Evolutionary conservation across 2,797 vertebrate species (phyloP).

Genomic region (Notoglanidium macrostoma): DNA sequence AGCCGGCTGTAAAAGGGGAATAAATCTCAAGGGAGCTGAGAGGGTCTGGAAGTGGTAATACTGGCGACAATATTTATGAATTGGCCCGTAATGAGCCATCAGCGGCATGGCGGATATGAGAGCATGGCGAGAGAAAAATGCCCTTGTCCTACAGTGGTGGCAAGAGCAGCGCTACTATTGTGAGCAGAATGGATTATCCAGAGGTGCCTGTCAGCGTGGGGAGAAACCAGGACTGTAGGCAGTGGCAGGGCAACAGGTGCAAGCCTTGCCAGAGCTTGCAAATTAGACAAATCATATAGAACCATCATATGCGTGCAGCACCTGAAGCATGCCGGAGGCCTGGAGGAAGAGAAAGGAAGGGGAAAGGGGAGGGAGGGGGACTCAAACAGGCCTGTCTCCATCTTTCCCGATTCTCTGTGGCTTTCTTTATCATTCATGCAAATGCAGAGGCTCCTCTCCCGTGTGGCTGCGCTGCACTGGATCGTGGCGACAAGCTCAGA

Average conservation of each 20-base stretch:
- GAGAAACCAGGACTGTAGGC: constrained; percentile 70
- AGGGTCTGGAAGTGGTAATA: constrained; percentile 59
- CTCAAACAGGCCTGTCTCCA: constrained; percentile 16
- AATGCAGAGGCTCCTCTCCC: constrained; percentile 9
- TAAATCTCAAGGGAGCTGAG: constrained; percentile 60
- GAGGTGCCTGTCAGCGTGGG: constrained; percentile 63
- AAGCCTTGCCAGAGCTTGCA: constrained; percentile 63
- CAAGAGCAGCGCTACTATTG: constrained; percentile 56
- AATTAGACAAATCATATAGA: constrained; percentile 75
- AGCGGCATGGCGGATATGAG: constrained; percentile 63
- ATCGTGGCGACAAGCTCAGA: constrained; percentile 8
- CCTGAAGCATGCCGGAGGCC: constrained; percentile 69
- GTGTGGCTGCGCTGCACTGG: constrained; percentile 8
- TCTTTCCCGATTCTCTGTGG: constrained; percentile 33
- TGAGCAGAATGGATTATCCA: constrained; percentile 74
- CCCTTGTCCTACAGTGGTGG: constrained; percentile 63
- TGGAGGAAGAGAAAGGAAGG: constrained; percentile 30
- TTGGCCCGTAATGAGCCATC: constrained; percentile 71
- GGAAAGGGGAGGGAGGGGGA: not conserved
- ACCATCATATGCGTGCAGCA: constrained; percentile 61
- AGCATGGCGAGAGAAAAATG: constrained; percentile 65
- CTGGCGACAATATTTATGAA: constrained; percentile 71
- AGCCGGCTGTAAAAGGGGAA: constrained; percentile 57
- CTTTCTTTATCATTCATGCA: constrained; percentile 46
- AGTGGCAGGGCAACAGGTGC: constrained; percentile 77